These are phyloP conservation scores for Blera fallax DNA, from an alignment of 2,888 invertebrate genomes.

Conservation along the genomic window DNA sequence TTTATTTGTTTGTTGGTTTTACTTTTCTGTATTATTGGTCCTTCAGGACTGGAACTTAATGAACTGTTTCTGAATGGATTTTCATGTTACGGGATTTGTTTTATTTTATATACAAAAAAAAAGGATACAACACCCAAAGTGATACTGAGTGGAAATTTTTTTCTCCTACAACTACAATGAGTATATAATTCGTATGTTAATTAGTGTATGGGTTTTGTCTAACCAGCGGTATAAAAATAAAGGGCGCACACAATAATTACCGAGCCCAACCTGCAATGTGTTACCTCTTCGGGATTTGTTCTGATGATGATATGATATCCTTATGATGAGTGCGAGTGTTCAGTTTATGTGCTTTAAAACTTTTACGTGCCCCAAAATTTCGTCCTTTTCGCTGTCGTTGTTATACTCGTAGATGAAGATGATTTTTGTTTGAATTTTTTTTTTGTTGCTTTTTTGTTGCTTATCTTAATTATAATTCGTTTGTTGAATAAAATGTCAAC, in stretches of 20 bases:
- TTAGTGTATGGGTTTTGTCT: constrained; percentile 41
- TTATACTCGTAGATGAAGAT: constrained; percentile 19
- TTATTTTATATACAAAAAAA: not conserved
- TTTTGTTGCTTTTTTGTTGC: constrained; percentile 33
- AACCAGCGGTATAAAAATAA: not conserved
- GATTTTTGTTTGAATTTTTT: constrained; percentile 38
- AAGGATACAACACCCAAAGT: constrained; percentile 9
- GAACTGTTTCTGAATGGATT: constrained; percentile 16
- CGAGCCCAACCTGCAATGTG: constrained; percentile 38
- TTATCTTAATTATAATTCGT: constrained; percentile 69
- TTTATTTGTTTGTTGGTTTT: not conserved
- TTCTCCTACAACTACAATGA: constrained; percentile 8
- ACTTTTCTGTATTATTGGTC: not conserved
- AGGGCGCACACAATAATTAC: constrained; percentile 36
- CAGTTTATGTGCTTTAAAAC: constrained; percentile 54
- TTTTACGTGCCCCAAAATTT: constrained; percentile 46
- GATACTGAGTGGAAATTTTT: constrained; percentile 3
- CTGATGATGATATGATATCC: constrained; percentile 50
- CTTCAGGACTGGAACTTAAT: not conserved
- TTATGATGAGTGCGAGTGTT: constrained; percentile 40
- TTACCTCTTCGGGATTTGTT: constrained; percentile 46
- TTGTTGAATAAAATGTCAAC: constrained; percentile 65
- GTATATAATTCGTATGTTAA: constrained; percentile 44
- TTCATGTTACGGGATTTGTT: constrained; percentile 27
- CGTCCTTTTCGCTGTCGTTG: constrained; percentile 32